Percentiles rank a stretch among this genome's conserved stretches.
phyloP scores from a whole-genome alignment of 2,797 vertebrate species.

The Gobionotothen gibberifrons region DNA sequence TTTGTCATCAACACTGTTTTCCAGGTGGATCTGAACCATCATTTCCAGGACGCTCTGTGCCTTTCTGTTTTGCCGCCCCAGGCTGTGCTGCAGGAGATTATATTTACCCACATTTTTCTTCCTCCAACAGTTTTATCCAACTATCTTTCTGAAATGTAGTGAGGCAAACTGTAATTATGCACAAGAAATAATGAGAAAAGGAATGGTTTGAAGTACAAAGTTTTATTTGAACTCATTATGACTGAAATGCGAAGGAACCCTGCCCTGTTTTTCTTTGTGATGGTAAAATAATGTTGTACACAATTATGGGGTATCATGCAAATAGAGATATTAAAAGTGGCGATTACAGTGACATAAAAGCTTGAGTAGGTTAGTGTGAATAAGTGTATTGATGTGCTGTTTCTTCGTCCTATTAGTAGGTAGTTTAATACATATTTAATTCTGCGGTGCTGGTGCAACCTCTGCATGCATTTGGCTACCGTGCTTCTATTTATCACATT shows the following conservation, averaged over 20 bases:
- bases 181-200: constrained; percentile 32
- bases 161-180: constrained; percentile 22
- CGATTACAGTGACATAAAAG: constrained; percentile 44
- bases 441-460: constrained; percentile 43
- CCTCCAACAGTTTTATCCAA: constrained; percentile 24
- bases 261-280: constrained; percentile 38
- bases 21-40: constrained; percentile 35
- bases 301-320: constrained; percentile 57
- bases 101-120: constrained; percentile 20
- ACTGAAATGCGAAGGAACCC: constrained; percentile 66
- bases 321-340: constrained; percentile 36
- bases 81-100: constrained; percentile 30
- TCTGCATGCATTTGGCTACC: constrained; percentile 72
- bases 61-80: constrained; percentile 10
- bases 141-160: constrained; percentile 2
- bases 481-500: constrained; percentile 63
- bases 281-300: constrained; percentile 40
- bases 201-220: constrained; percentile 57
- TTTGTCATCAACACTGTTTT: constrained; percentile 11
- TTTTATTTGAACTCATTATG: constrained; percentile 67
- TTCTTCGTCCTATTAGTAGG: constrained; percentile 33
- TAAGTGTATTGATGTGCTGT: constrained; percentile 20
- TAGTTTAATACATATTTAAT: constrained; percentile 50
- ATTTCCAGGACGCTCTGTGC: constrained; percentile 36
- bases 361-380: constrained; percentile 29